These are phyloP conservation scores for Synanthedon tipuliformis DNA, from an alignment of 2,888 invertebrate species.

Conservation along the genomic window DNA sequence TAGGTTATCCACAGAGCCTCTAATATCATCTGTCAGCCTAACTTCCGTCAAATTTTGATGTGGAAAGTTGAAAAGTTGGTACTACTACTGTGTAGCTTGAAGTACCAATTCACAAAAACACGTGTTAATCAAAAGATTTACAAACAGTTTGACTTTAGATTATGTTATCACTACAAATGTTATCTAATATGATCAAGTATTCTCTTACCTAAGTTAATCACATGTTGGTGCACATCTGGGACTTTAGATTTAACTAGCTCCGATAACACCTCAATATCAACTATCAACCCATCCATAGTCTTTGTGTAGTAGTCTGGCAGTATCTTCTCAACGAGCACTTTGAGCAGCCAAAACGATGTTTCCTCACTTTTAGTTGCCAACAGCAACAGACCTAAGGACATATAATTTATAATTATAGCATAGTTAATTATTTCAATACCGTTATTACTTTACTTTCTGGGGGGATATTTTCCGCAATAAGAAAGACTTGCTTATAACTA, in stretches of 20 bases:
- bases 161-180: background rate
- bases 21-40: too few relatives aligned
- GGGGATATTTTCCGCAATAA: too few relatives aligned
- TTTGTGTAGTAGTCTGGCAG: slow-evolving; percentile 90
- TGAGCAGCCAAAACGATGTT: slow-evolving; percentile 91
- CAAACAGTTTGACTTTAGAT: too few relatives aligned
- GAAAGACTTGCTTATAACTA: too few relatives aligned
- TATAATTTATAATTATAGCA: too few relatives aligned
- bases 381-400: slow-evolving; percentile 75
- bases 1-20: too few relatives aligned
- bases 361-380: slow-evolving; percentile 91
- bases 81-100: too few relatives aligned
- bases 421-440: too few relatives aligned
- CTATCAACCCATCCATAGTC: slow-evolving; percentile 89
- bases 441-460: too few relatives aligned
- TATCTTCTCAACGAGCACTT: slow-evolving; percentile 87
- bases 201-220: slow-evolving; percentile 76
- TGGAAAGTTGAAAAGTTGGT: too few relatives aligned
- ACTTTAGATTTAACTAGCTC: slow-evolving; percentile 86
- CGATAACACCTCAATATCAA: slow-evolving; percentile 90
- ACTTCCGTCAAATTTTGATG: too few relatives aligned
- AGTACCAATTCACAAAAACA: background rate
- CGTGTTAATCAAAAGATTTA: background rate
- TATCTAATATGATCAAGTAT: slow-evolving; percentile 2
- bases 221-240: slow-evolving; percentile 84